Evolutionary conservation across 2,888 invertebrate species (phyloP).

Genomic region (Chymomyza fuscimana): DNA sequence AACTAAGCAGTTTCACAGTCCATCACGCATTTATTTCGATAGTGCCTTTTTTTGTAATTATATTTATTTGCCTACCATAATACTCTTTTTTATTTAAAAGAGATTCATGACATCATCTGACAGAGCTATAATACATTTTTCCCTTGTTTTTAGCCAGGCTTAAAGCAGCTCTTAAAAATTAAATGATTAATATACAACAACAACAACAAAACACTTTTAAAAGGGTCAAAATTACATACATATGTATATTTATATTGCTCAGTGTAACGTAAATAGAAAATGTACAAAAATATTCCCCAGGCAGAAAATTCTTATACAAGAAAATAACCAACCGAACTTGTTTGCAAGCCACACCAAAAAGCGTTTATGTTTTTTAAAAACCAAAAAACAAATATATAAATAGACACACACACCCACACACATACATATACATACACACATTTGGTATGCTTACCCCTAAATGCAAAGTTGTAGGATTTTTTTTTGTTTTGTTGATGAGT

Average conservation of each 20-base stretch:
- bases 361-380: conserved; percentile 2
- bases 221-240: neutral
- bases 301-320: conserved; percentile 13
- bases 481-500: conserved; percentile 31
- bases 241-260: neutral
- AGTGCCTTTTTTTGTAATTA: too few species aligned
- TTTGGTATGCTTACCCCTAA: conserved; percentile 6
- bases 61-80: too few species aligned
- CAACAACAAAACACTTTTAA: neutral
- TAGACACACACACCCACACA: conserved; percentile 13
- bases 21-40: too few species aligned
- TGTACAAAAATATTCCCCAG: conserved; percentile 1
- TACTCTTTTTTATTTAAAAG: too few species aligned
- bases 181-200: neutral
- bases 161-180: neutral
- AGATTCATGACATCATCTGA: too few species aligned
- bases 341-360: conserved; percentile 45
- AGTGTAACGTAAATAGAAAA: neutral
- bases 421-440: conserved; percentile 17
- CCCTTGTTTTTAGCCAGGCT: neutral
- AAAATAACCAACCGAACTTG: conserved; percentile 35
- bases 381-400: conserved; percentile 37
- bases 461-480: conserved; percentile 12
- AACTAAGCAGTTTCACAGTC: too few species aligned
- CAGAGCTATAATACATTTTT: neutral